These are phyloP conservation scores for Sorex fumeus DNA, from an alignment of 2,113 vertebrate species.

Conservation along the genomic window DNA sequence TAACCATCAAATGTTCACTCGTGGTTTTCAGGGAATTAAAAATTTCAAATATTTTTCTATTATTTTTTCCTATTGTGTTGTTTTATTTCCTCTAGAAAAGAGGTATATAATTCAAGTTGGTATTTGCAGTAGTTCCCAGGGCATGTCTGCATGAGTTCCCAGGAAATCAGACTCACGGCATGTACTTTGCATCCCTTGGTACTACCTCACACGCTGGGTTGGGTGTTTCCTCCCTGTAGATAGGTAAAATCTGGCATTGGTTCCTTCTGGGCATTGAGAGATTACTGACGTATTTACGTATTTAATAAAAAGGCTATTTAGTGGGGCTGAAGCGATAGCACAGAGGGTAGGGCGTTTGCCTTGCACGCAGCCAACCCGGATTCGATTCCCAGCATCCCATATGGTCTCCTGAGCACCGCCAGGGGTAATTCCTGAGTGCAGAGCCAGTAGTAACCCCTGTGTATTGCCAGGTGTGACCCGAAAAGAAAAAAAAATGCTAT, in stretches of 20 bases:
- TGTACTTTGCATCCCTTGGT: background rate
- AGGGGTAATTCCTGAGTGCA: too few species aligned
- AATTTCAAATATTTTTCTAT: constrained; percentile 76
- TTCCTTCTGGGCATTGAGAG: background rate
- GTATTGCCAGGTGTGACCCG: too few species aligned
- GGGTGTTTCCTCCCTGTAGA: background rate
- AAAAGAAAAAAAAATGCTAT: too few species aligned
- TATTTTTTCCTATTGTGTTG: constrained; percentile 64
- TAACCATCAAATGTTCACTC: constrained; percentile 74
- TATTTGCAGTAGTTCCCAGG: constrained; percentile 65
- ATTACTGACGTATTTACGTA: too few species aligned
- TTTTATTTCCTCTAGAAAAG: constrained; percentile 72
- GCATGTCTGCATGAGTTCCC: background rate
- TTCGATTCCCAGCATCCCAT: too few species aligned
- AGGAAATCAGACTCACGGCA: background rate
- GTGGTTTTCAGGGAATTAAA: constrained; percentile 71
- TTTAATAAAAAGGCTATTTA: too few species aligned
- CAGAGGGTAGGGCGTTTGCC: too few species aligned
- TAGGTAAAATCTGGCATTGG: background rate
- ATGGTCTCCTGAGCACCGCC: too few species aligned
- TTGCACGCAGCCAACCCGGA: too few species aligned
- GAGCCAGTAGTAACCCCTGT: too few species aligned
- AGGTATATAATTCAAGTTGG: constrained; percentile 77
- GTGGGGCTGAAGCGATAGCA: too few species aligned
- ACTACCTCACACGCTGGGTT: background rate